Percentiles rank a stretch among this genome's conserved stretches.
These are phyloP conservation scores for Ophion obscuratus DNA, from an alignment of 2,888 invertebrate species.

Conservation along the genomic window DNA sequence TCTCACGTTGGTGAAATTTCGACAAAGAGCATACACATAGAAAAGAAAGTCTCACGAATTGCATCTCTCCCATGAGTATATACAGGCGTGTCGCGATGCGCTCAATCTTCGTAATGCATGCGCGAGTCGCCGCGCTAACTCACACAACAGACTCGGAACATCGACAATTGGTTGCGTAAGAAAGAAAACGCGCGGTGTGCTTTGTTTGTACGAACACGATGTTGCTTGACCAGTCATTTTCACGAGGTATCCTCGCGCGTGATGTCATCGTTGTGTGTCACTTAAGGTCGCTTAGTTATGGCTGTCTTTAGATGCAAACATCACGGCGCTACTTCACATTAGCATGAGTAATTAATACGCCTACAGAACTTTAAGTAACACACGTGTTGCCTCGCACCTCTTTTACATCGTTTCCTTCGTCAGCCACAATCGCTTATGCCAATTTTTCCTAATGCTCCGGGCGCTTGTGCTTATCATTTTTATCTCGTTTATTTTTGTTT, in stretches of 20 bases:
- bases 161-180: constrained; percentile 58
- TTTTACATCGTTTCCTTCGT: not conserved
- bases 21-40: too few relatives aligned
- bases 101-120: not conserved
- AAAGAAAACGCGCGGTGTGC: constrained; percentile 25
- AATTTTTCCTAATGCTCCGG: not conserved
- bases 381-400: not conserved
- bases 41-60: too few relatives aligned
- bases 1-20: too few relatives aligned
- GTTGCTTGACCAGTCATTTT: constrained; percentile 53
- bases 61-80: not conserved
- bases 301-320: constrained; percentile 68
- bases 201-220: constrained; percentile 40
- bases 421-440: not conserved
- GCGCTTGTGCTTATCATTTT: too few relatives aligned
- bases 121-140: not conserved
- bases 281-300: constrained; percentile 68
- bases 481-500: too few relatives aligned
- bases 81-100: not conserved
- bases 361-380: constrained; percentile 34
- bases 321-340: constrained; percentile 69
- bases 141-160: constrained; percentile 8
- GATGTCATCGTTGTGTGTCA: constrained; percentile 69
- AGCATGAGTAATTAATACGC: constrained; percentile 71
- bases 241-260: constrained; percentile 57